Base-by-base conservation (phyloP, 2,888 invertebrate genomes). In the Lithosia quadra region DNA sequence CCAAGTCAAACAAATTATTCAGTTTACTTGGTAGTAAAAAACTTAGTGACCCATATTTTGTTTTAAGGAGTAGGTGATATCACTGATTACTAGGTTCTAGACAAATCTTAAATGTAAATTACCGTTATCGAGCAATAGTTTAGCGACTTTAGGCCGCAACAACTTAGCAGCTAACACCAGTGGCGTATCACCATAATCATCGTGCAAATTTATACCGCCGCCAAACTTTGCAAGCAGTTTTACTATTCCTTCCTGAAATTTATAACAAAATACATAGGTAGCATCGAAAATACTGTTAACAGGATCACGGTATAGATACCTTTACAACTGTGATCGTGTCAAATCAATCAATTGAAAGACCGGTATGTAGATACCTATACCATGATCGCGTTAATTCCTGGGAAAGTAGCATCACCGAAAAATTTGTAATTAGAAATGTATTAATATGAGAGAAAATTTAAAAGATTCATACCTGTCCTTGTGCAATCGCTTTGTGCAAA, bases 111-210 rank as follows among this genome's bases (percentile, higher is more conserved):
- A 43, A 22, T n/a, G 18, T 5, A 62, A 49, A 59, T 86, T 91
- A 96, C 96, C 96, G 87, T 95, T 93, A 81, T 91, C 81, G 39
- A 96, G 88, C 72, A 96, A 91, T 75, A 95, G 89, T 78, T 92
- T 89, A 21, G 95, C 95, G 56, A 96, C 89, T n/a, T 89, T 85
- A 4, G 95, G 88, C 74, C 95, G 94, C 3, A 93, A 92, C 59
- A 93, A 83, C 63, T 95, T 88, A 8, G 86, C 95, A 9, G 97
- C 96, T 28, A 96, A 86, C 78, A 97, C 95, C 62, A 97, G 86
- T 0, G 97, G 97, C 0, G 97, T 97, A 73, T 97, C 96, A 2
- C 97, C 97, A 81, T 94, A 95, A 76, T 96, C 96, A 86, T 96
- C 96, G 75, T 96, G 94, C 62, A 96, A 89, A 90, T 97, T 96